Base-by-base conservation (phyloP, 2,888 invertebrate genomes). In the Camptogramma bilineatum region DNA sequence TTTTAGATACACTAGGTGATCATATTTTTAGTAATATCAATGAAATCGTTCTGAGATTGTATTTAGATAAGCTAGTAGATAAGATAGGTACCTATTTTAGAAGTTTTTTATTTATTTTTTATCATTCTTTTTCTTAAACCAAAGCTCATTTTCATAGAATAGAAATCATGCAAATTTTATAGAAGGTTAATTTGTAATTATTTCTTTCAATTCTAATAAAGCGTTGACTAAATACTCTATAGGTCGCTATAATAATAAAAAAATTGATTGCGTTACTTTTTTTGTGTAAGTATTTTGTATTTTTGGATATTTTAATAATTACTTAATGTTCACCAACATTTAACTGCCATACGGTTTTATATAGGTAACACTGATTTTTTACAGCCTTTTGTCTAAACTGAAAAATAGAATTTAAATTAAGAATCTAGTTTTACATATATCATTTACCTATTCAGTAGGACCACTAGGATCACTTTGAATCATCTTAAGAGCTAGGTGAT, bases 141-240 rank as follows among this genome's bases (percentile, higher is more conserved):
- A 91, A 91, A 91, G 91, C 84, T 84, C 78, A 78, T 83, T 79
- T 83, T 77, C 77, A 74, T 73, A 72, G 80, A 82, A 78, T 81
- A 85, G n/a, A 24, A 8, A 42, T 47, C 19, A 16, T 47, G 8
- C 18, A 18, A 46, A 24, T 24, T 8, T 17, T 42, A 13, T 28
- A 42, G 16, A 24, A 21, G 46, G 2, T 18, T 46, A 18, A 46
- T 9, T 10, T 10, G 17, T 46, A 18, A 5, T 18, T 7, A 18
- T 46, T 9, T 39, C 39, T 18, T 18, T 18, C 18, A 46, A 39
- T 39, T 39, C 1, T 34, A 34, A 9, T 7, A 34, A 34, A 34
- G 5, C 24, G 4, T 24, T 24, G 24, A 24, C 4, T 24, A 24
- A 24, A 24, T n/a, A n/a, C n/a, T n/a, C n/a, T n/a, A n/a, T n/a